These are phyloP conservation scores for Drosophila truncata DNA, from an alignment of 1,140 invertebrate species.

Conservation along the genomic window DNA sequence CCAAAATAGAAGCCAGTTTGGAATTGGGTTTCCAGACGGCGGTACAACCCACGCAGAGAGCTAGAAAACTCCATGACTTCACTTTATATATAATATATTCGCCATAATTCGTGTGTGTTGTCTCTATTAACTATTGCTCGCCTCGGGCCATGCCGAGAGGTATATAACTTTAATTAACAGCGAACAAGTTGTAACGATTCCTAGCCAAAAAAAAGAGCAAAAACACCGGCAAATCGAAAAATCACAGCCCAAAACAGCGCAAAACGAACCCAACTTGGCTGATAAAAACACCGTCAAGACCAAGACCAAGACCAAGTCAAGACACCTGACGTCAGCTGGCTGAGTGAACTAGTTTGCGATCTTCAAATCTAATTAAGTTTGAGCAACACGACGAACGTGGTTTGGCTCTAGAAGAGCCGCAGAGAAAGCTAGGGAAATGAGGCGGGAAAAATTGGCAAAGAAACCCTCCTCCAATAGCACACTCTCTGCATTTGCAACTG, in stretches of 20 bases:
- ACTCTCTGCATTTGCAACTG: constrained; percentile 11
- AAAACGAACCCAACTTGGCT: constrained; percentile 8
- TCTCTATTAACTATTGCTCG: constrained; percentile 51
- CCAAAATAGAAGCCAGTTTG: constrained; percentile 55
- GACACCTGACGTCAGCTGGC: constrained; percentile 33
- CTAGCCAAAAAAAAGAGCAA: constrained; percentile 40
- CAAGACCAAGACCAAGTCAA: constrained; percentile 4
- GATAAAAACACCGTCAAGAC: constrained; percentile 47
- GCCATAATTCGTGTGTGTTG: constrained; percentile 27
- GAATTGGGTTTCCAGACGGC: constrained; percentile 73
- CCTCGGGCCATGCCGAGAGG: constrained; percentile 15
- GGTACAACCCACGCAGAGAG: constrained; percentile 32
- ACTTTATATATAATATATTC: constrained; percentile 1
- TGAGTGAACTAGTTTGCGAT: constrained; percentile 72
- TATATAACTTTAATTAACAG: constrained; percentile 74
- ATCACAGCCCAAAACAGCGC: constrained; percentile 34
- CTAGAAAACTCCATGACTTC: constrained; percentile 40
- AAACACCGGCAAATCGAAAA: constrained; percentile 41
- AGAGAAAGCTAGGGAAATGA: constrained; percentile 68
- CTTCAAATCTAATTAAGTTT: constrained; percentile 77
- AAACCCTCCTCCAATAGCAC: background rate
- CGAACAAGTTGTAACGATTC: constrained; percentile 54
- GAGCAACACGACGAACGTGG: constrained; percentile 58
- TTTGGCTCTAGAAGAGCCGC: constrained; percentile 31
- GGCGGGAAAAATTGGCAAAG: constrained; percentile 52